Conservation (phyloP, 2,888 invertebrate species). For the Cordylochernes scorpioides region DNA sequence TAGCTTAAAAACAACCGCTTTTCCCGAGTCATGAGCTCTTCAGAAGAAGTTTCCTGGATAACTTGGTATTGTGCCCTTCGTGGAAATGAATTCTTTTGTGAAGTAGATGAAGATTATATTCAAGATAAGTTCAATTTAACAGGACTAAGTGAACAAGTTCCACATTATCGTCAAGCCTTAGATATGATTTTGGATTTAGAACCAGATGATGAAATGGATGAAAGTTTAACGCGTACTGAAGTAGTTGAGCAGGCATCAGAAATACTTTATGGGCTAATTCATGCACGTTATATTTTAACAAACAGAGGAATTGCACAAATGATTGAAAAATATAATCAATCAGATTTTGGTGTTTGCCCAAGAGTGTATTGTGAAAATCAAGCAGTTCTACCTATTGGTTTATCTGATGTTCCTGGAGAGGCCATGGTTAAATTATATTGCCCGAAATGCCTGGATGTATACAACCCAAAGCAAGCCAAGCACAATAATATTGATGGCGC, state of each 20-base stretch:
- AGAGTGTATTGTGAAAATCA: conserved; percentile 97
- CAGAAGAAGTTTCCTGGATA: conserved; percentile 99
- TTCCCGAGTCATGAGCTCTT: conserved; percentile 99
- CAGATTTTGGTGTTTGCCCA: conserved; percentile 94
- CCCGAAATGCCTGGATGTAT: conserved; percentile 98
- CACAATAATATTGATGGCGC: conserved; percentile 98
- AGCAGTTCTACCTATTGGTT: conserved; percentile 84
- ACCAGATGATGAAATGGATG: conserved; percentile 95
- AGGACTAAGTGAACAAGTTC: conserved; percentile 95
- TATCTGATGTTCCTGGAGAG: conserved; percentile 94
- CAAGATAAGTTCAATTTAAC: conserved; percentile 99
- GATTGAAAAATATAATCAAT: conserved; percentile 97
- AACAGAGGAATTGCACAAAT: conserved; percentile 96
- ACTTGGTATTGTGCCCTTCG: conserved; percentile 98
- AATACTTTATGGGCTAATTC: conserved; percentile 94
- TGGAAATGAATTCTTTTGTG: conserved; percentile 99
- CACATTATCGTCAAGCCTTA: conserved; percentile 92
- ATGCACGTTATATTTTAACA: conserved; percentile 94
- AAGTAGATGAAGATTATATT: conserved; percentile 99
- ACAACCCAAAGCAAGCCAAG: conserved; percentile 88
- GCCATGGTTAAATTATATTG: conserved; percentile 99
- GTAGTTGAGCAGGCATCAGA: conserved; percentile 97
- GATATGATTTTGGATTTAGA: conserved; percentile 98
- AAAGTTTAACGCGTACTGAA: conserved; percentile 93
- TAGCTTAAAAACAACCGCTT: no score